Evolutionary conservation across 2,797 vertebrate genomes (phyloP).

Genomic region (Sebastes steindachneri): DNA sequence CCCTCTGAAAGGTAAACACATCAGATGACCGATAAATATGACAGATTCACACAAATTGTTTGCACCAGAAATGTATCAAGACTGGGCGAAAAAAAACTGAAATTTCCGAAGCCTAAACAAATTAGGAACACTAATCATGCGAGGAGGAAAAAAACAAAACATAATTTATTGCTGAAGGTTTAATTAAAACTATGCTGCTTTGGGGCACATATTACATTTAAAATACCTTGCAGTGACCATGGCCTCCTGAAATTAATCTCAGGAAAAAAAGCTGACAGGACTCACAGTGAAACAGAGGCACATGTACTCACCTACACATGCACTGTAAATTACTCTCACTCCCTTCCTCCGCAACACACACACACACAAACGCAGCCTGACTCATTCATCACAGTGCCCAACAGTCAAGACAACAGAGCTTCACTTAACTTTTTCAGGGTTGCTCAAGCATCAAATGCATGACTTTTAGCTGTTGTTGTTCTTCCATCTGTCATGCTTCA

Average conservation of each 20-base stretch:
- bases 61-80: not conserved
- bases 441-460: slow-evolving; percentile 76
- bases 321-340: slow-evolving; percentile 44
- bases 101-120: slow-evolving; percentile 21
- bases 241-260: slow-evolving; percentile 58
- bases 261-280: slow-evolving; percentile 43
- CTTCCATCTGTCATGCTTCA: slow-evolving; percentile 75
- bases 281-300: slow-evolving; percentile 34
- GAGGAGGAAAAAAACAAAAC: slow-evolving; percentile 5
- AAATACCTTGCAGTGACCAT: slow-evolving; percentile 56
- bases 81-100: not conserved
- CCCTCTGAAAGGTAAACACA: slow-evolving; percentile 3
- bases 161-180: slow-evolving; percentile 48
- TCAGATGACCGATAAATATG: not conserved
- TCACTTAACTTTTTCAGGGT: slow-evolving; percentile 75
- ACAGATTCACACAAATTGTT: not conserved
- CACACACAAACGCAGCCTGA: slow-evolving; percentile 15
- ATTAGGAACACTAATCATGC: slow-evolving; percentile 40
- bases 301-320: slow-evolving; percentile 37
- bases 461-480: slow-evolving; percentile 75
- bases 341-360: not conserved
- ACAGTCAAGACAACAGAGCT: slow-evolving; percentile 72
- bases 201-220: slow-evolving; percentile 45
- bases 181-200: slow-evolving; percentile 57
- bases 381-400: slow-evolving; percentile 72